These are phyloP conservation scores for Probosciger aterrimus DNA, from an alignment of 2,113 vertebrate species.

Conservation along the genomic window DNA sequence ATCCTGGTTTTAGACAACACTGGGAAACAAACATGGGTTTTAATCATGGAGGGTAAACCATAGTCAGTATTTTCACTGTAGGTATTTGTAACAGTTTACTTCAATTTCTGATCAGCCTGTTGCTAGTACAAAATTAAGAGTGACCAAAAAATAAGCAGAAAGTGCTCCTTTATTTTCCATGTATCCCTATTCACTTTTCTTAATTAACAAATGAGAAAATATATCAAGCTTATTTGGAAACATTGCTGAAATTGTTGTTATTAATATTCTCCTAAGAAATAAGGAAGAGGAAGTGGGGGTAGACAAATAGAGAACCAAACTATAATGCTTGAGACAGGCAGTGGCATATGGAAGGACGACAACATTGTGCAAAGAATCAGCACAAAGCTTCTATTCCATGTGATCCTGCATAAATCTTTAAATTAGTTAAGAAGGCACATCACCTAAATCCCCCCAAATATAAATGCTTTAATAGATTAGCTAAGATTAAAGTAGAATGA, in stretches of 20 bases:
- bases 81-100: background rate
- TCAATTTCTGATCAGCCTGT: background rate
- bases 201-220: background rate
- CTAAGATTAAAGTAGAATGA: background rate
- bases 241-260: background rate
- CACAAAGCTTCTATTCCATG: background rate
- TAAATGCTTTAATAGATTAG: background rate
- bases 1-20: background rate
- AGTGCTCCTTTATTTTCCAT: background rate
- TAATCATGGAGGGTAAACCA: rapidly evolving
- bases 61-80: background rate
- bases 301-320: background rate
- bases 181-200: background rate
- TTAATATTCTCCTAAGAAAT: background rate
- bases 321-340: background rate
- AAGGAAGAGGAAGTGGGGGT: rapidly evolving
- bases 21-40: background rate
- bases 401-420: background rate
- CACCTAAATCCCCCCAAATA: background rate
- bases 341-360: background rate
- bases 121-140: background rate
- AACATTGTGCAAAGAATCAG: background rate
- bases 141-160: background rate
- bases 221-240: background rate
- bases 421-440: background rate